Base-by-base conservation (phyloP, 2,113 vertebrate genomes). In the Ascaphus truei region DNA sequence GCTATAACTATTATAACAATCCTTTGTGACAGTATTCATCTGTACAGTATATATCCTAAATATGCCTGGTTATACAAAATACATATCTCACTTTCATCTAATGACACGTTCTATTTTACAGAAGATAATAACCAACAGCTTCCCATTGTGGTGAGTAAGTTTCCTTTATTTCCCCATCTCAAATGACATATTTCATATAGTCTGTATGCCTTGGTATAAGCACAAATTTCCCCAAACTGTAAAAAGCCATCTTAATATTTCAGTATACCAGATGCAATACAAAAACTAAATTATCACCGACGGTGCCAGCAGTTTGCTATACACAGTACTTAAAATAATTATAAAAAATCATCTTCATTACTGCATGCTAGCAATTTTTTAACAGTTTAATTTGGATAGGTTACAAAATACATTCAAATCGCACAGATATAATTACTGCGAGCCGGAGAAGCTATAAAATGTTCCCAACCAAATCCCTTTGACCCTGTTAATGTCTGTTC, bases 281-380 rank as follows among this genome's bases (percentile, higher is more conserved):
- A 80, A 34, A 73, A 89, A 78, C 62, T 78, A 83, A 87, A 87
- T 81, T 84, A 85, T 83, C 85, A 84, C 74, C 83, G 84, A 86
- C 52, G 80, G 72, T 84, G 80, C 84, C 81, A 84, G 79, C 77
- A 81, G 77, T 84, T 83, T 89, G 86, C 81, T 80, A 83, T 78
- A 85, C 77, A 85, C 80, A 83, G 85, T 79, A 85, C 72, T 88
- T 90, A 83, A 75, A 82, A 82, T 86, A 90, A 88, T 87, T 85
- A 86, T 83, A 82, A 89, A 88, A 88, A 86, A 86, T 80, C 76
- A 83, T 86, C 80, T 86, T 90, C 85, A 86, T 87, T 87, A 87
- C 76, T 69, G 76, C 62, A 72, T 75, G 77, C 71, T 81, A 83
- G 73, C 75, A 81, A 64, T 53, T 85, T 82, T 86, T 85, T 77